Percentiles rank a stretch among this genome's conserved stretches.
Evolutionary conservation across 1,140 invertebrate species (phyloP).

Genomic region (Parasteatoda tepidariorum): DNA sequence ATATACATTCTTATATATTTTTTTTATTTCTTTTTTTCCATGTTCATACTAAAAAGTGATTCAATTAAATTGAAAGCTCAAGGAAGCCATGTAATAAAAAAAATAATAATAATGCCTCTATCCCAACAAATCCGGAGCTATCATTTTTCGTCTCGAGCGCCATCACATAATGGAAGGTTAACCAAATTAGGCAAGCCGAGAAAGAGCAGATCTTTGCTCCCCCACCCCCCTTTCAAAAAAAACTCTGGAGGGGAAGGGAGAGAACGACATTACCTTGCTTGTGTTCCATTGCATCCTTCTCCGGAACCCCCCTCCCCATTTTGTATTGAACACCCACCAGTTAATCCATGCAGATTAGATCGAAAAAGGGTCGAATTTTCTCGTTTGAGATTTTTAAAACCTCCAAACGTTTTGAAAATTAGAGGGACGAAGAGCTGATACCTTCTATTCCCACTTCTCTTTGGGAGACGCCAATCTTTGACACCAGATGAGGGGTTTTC

Average conservation of each 20-base stretch:
- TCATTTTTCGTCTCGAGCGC: slow-evolving; percentile 29
- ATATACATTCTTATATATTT: too few species aligned
- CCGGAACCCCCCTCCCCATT: background rate
- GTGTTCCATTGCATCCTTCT: background rate
- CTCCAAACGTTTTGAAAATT: slow-evolving; percentile 41
- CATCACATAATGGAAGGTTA: slow-evolving; percentile 16
- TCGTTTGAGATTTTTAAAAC: slow-evolving; percentile 41
- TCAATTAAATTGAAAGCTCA: slow-evolving; percentile 27
- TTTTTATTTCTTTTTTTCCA: too few species aligned
- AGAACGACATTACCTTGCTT: background rate
- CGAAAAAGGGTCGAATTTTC: slow-evolving; percentile 20
- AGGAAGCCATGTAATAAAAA: background rate
- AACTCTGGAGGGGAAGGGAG: slow-evolving; percentile 1
- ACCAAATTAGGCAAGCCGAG: slow-evolving; percentile 45
- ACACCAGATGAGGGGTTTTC: background rate
- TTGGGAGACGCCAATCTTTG: background rate
- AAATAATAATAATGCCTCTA: background rate
- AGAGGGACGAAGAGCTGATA: slow-evolving; percentile 41
- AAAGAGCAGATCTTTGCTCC: slow-evolving; percentile 30
- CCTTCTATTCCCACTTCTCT: slow-evolving; percentile 33
- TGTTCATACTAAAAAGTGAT: slow-evolving; percentile 4
- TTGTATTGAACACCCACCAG: background rate
- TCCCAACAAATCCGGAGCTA: background rate
- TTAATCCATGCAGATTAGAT: slow-evolving; percentile 58
- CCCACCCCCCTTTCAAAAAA: background rate